phyloP scores from a whole-genome alignment of 2,113 vertebrate genomes.

The Porphyrio hochstetteri region DNA sequence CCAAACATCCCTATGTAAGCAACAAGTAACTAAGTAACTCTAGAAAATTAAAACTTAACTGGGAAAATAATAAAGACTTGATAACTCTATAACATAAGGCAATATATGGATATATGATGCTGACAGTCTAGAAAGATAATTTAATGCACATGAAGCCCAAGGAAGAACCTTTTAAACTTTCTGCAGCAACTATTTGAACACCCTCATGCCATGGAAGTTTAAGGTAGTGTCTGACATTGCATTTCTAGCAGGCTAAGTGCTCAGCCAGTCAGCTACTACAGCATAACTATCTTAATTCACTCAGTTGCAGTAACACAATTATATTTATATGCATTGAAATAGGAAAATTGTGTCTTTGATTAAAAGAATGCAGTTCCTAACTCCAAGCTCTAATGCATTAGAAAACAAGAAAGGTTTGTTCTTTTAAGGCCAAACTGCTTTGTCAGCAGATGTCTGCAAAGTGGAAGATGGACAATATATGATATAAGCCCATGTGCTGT shows the following conservation, averaged over 20 bases:
- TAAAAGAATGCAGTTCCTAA: background rate
- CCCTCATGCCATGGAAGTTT: background rate
- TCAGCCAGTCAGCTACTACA: background rate
- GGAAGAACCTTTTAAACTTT: background rate
- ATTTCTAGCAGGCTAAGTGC: background rate
- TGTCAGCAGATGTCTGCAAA: background rate
- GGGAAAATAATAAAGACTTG: background rate
- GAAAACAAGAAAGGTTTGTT: background rate
- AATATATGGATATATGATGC: background rate
- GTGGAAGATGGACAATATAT: background rate
- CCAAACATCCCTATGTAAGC: background rate
- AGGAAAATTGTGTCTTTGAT: background rate
- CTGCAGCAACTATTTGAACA: background rate
- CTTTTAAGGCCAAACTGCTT: background rate
- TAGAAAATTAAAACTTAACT: background rate
- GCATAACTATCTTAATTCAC: background rate
- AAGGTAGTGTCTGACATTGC: rapidly evolving
- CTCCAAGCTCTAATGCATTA: background rate
- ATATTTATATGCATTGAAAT: background rate
- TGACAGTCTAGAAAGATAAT: background rate
- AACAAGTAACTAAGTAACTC: background rate
- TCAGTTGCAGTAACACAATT: background rate
- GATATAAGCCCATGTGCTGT: background rate
- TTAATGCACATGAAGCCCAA: background rate
- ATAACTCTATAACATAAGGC: background rate